These are phyloP conservation scores for Zhuqinia jingwanae DNA, from an alignment of 2,888 invertebrate species.

Conservation along the genomic window DNA sequence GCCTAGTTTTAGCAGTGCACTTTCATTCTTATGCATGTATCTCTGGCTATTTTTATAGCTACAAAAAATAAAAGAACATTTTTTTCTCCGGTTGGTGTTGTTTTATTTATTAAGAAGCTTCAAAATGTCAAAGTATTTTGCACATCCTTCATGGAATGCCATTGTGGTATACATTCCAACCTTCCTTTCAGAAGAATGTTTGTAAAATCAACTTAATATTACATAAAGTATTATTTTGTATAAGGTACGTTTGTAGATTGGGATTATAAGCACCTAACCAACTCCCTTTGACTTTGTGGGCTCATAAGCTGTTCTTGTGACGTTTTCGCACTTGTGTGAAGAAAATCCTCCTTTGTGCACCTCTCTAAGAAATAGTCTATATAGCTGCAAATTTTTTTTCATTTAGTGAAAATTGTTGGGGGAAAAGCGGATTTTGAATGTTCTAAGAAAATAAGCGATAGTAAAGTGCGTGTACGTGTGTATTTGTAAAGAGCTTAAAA, in stretches of 20 bases:
- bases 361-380: no score
- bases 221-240: no score
- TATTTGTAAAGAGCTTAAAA: constrained; percentile 38
- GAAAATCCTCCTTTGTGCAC: neutral
- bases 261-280: no score
- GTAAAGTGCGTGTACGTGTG: neutral
- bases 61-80: no score
- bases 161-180: neutral
- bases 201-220: neutral
- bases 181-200: neutral
- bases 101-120: neutral
- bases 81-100: neutral
- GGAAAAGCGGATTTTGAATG: neutral
- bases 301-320: neutral
- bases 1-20: neutral
- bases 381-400: neutral
- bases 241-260: no score
- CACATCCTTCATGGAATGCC: neutral
- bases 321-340: constrained; percentile 43
- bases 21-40: neutral
- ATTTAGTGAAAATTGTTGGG: neutral
- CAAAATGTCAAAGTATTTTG: neutral
- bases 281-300: no score
- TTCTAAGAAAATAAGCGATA: neutral
- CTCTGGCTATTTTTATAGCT: neutral